These are phyloP conservation scores for Leiothrix lutea DNA, from an alignment of 2,113 vertebrate species.

Conservation along the genomic window DNA sequence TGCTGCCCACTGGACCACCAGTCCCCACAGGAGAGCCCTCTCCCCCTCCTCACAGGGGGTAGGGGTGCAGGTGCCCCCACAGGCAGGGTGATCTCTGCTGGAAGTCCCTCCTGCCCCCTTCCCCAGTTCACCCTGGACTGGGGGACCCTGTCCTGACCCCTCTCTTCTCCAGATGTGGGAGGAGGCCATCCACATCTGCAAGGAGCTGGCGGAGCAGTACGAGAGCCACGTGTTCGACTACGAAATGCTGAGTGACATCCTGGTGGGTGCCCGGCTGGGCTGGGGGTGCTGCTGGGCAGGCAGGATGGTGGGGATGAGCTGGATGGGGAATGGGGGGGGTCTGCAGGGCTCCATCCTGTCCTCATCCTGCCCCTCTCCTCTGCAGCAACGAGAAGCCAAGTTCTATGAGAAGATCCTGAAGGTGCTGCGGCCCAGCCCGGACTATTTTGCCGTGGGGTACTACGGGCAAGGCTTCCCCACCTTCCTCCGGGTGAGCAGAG, in stretches of 20 bases:
- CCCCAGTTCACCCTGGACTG: not conserved
- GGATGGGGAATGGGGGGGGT: not conserved
- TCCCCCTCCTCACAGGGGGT: not conserved
- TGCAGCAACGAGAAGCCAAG: conserved; percentile 47
- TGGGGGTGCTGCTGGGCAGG: not conserved
- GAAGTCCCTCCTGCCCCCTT: not conserved
- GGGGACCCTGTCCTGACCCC: not conserved
- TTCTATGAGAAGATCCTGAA: conserved; percentile 70
- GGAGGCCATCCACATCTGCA: conserved; percentile 67
- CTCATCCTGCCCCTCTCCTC: not conserved
- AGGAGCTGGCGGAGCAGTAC: conserved; percentile 64
- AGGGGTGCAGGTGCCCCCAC: not conserved
- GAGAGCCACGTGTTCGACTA: conserved; percentile 63
- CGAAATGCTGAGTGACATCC: conserved; percentile 57
- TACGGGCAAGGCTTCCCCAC: conserved; percentile 64
- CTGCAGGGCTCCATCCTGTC: rapidly evolving
- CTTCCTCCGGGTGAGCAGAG: conserved; percentile 50
- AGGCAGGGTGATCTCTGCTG: not conserved
- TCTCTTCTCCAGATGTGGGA: conserved; percentile 62
- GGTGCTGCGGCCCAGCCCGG: conserved; percentile 58
- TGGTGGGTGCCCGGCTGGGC: not conserved
- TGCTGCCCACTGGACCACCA: not conserved
- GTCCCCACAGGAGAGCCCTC: not conserved
- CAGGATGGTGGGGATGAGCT: not conserved
- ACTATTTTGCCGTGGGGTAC: conserved; percentile 65